phyloP scores from a whole-genome alignment of 1,140 invertebrate genomes.

The Matsumurasca onukii region DNA sequence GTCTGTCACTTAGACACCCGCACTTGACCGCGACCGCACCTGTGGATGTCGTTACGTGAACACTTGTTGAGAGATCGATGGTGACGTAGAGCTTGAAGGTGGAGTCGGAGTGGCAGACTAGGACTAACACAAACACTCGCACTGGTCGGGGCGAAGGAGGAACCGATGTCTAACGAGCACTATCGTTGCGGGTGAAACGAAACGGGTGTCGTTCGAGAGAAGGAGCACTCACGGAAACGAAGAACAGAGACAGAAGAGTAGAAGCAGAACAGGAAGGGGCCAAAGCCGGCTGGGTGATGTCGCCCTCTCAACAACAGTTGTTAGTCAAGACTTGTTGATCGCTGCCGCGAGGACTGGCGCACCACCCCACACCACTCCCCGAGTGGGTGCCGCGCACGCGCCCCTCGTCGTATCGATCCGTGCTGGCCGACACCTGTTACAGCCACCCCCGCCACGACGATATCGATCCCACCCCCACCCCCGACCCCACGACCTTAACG shows the following conservation, averaged over 20 bases:
- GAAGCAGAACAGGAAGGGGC: constrained; percentile 34
- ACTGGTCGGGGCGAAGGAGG: constrained; percentile 5
- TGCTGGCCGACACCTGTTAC: constrained; percentile 46
- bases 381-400: constrained; percentile 4
- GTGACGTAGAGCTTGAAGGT: not conserved
- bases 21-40: constrained; percentile 1
- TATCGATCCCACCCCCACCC: constrained; percentile 36
- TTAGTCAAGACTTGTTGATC: constrained; percentile 21
- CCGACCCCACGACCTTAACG: no score
- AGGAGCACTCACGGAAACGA: constrained; percentile 32
- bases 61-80: not conserved
- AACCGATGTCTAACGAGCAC: constrained; percentile 27
- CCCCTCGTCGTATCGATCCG: constrained; percentile 33
- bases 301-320: constrained; percentile 23
- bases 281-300: constrained; percentile 33
- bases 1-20: not conserved
- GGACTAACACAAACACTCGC: not conserved
- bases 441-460: constrained; percentile 36
- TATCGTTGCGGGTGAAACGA: constrained; percentile 2
- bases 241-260: constrained; percentile 29
- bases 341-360: constrained; percentile 27
- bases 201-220: constrained; percentile 25
- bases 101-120: not conserved
- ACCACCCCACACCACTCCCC: constrained; percentile 21
- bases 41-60: not conserved